Conservation (phyloP, 1,140 invertebrate species). For the Drosophila mayri region DNA sequence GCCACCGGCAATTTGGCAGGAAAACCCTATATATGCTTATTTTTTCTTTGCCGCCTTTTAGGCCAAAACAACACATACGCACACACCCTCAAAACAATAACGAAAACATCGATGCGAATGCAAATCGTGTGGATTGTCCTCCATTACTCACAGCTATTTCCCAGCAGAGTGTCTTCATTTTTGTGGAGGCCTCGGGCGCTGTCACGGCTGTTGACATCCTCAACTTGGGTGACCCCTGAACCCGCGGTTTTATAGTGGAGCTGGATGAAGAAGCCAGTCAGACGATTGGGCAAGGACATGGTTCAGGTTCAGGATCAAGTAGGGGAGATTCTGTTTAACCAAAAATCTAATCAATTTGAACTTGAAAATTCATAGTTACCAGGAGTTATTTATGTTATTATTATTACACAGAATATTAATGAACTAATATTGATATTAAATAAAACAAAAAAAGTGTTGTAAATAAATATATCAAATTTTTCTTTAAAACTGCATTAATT, state of each 20-base stretch:
- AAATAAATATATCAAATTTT: background rate
- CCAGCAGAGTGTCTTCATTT: constrained; percentile 36
- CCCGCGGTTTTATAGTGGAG: background rate
- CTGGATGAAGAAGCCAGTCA: constrained; percentile 1
- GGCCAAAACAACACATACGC: constrained; percentile 44
- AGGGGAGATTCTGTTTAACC: background rate
- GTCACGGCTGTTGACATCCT: constrained; percentile 42
- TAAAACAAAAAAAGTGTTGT: background rate
- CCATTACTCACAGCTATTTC: constrained; percentile 53
- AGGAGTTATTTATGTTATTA: background rate
- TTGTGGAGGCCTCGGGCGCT: constrained; percentile 14
- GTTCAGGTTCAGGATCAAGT: constrained; percentile 8
- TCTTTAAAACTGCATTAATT: background rate
- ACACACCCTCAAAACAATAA: constrained; percentile 35
- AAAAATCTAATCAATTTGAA: background rate
- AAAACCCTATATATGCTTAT: constrained; percentile 65
- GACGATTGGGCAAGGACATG: constrained; percentile 13
- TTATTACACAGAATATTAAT: background rate
- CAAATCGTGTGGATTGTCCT: constrained; percentile 47
- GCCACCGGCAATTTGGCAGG: constrained; percentile 56
- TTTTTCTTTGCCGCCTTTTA: constrained; percentile 48
- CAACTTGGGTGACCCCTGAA: constrained; percentile 13
- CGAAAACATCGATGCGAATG: constrained; percentile 40
- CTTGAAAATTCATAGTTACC: constrained; percentile 2
- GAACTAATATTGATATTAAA: background rate